Evolutionary conservation across 53 echinoderm and acorn worm genomes (phyloP).

Genomic region (Holothuria scabra): DNA sequence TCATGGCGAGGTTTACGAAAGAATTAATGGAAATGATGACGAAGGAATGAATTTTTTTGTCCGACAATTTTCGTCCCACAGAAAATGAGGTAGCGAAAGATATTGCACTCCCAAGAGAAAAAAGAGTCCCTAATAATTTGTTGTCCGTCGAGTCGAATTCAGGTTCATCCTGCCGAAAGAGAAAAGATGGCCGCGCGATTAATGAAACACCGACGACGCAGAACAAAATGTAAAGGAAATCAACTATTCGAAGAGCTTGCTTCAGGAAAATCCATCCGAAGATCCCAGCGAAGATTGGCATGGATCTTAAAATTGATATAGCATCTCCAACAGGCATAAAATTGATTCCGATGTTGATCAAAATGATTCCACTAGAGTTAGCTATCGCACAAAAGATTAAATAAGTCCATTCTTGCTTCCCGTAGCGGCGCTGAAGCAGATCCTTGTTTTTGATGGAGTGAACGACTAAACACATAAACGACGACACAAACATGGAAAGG

Average conservation of each 20-base stretch:
- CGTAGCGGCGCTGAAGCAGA: not conserved
- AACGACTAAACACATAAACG: not conserved
- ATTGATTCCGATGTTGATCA: not conserved
- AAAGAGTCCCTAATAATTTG: not conserved
- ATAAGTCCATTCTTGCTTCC: not conserved
- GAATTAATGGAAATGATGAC: not conserved
- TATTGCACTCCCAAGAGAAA: not conserved
- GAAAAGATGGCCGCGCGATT: not conserved
- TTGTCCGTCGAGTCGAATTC: not conserved
- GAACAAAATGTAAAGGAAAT: not conserved
- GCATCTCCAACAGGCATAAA: constrained; percentile 9
- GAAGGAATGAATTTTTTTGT: not conserved
- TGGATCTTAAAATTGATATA: not conserved
- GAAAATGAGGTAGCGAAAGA: not conserved
- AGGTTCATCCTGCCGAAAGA: not conserved
- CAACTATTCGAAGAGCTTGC: not conserved
- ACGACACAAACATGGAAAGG: constrained; percentile 8
- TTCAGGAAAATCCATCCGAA: not conserved
- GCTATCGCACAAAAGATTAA: not conserved
- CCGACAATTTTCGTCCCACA: not conserved
- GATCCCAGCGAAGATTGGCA: constrained; percentile 2
- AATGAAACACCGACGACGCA: not conserved
- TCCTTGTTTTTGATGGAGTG: constrained; percentile 10
- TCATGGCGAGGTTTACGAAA: not conserved
- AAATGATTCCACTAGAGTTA: not conserved